Evolutionary conservation across 2,888 invertebrate species (phyloP).

Genomic region (Tholera decimalis): DNA sequence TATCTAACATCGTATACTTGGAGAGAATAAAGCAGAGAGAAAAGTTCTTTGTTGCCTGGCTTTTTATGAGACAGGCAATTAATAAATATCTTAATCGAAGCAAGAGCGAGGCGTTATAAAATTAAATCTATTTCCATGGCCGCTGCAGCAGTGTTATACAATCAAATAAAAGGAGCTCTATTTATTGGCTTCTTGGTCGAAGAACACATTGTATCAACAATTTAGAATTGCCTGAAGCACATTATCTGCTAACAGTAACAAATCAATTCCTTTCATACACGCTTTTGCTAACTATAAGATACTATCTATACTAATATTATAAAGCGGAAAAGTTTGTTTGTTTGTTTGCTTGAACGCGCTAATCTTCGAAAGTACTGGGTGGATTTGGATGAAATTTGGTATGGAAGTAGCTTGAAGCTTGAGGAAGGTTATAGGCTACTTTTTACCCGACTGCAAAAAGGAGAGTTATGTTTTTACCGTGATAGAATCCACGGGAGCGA

Average conservation of each 20-base stretch:
- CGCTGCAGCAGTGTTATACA: constrained; percentile 21
- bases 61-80: constrained; percentile 44
- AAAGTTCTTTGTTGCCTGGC: constrained; percentile 31
- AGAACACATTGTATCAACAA: constrained; percentile 46
- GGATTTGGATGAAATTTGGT: too few species aligned
- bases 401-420: too few species aligned
- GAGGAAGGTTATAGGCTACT: too few species aligned
- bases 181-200: constrained; percentile 38
- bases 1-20: constrained; percentile 2
- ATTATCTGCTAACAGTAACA: constrained; percentile 44
- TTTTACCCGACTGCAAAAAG: too few species aligned
- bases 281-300: constrained; percentile 25
- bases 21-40: constrained; percentile 21
- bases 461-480: too few species aligned
- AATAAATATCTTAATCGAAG: constrained; percentile 54
- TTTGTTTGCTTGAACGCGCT: too few species aligned
- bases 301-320: constrained; percentile 2
- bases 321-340: too few species aligned
- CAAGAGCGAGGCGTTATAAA: constrained; percentile 45
- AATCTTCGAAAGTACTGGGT: too few species aligned
- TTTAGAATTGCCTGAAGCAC: constrained; percentile 49
- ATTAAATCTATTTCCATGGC: constrained; percentile 44
- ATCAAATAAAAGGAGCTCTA: constrained; percentile 49
- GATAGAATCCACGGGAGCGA: too few species aligned
- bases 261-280: constrained; percentile 31